Conservation (phyloP, 2,888 invertebrate species). For the Pollenia amentaria region DNA sequence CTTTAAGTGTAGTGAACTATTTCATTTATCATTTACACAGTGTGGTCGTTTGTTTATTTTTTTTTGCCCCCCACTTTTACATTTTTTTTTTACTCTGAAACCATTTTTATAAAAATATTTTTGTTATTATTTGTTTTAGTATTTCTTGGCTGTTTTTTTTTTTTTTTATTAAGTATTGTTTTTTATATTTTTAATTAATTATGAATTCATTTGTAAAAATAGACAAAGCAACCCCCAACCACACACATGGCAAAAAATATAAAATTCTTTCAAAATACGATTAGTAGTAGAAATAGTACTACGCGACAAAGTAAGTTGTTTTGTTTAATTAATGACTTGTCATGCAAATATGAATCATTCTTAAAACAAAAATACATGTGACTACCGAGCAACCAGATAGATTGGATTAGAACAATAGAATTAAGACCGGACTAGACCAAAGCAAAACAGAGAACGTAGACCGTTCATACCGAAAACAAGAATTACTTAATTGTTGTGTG, state of each 20-base stretch:
- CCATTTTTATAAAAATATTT: background rate
- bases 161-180: background rate
- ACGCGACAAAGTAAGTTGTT: constrained; percentile 41
- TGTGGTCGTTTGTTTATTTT: background rate
- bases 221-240: constrained; percentile 5
- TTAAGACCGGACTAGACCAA: constrained; percentile 6
- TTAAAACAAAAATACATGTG: constrained; percentile 41
- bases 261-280: constrained; percentile 14
- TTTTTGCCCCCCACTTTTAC: background rate
- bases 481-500: background rate
- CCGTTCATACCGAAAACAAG: constrained; percentile 4
- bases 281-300: constrained; percentile 12
- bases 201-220: constrained; percentile 63
- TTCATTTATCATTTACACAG: constrained; percentile 14
- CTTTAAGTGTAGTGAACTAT: too few relatives aligned
- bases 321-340: constrained; percentile 68
- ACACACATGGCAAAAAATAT: constrained; percentile 26
- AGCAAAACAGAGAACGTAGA: background rate
- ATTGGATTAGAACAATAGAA: constrained; percentile 41
- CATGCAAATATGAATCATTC: constrained; percentile 69
- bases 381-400: background rate
- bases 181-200: constrained; percentile 57
- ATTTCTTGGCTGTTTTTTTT: constrained; percentile 7
- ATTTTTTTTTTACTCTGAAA: constrained; percentile 28
- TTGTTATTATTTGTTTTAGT: constrained; percentile 13